Conservation (phyloP, 2,888 invertebrate species). For the Mesodorylaimus sp. region DNA sequence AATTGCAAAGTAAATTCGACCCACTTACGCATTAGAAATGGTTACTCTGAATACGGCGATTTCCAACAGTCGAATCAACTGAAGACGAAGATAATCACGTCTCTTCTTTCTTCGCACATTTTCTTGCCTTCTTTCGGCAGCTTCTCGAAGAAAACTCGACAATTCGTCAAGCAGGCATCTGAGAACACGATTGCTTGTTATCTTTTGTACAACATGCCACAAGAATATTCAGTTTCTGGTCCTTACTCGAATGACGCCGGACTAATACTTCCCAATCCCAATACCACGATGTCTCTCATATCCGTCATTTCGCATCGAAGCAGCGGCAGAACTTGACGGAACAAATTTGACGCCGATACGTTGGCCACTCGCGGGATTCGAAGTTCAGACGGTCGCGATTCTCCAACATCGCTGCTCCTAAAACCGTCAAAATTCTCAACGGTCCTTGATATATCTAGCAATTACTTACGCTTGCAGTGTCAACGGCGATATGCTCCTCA, state of each 20-base stretch:
- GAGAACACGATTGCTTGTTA: too few relatives aligned
- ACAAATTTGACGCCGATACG: conserved; percentile 64
- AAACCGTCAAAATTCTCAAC: neutral
- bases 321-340: conserved; percentile 76
- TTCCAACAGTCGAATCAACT: conserved; percentile 74
- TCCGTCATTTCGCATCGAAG: conserved; percentile 79
- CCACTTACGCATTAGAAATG: conserved; percentile 35
- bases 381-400: conserved; percentile 9
- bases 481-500: conserved; percentile 68
- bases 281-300: conserved; percentile 77
- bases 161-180: conserved; percentile 82
- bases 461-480: conserved; percentile 11
- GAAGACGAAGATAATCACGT: conserved; percentile 72
- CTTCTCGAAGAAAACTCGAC: conserved; percentile 71
- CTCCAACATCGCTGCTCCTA: neutral
- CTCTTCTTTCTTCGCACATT: conserved; percentile 75
- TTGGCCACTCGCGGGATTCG: conserved; percentile 37
- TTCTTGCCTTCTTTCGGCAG: conserved; percentile 88
- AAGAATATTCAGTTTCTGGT: too few relatives aligned
- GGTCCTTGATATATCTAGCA: neutral
- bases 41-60: conserved; percentile 76
- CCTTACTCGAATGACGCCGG: conserved; percentile 74
- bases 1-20: neutral
- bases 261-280: conserved; percentile 84
- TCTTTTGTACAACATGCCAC: too few relatives aligned